A percentile compares a stretch with the other conserved stretches of the same genome.
These are phyloP conservation scores for Drosophila eohydei DNA, from an alignment of 2,888 invertebrate species.

Conservation along the genomic window DNA sequence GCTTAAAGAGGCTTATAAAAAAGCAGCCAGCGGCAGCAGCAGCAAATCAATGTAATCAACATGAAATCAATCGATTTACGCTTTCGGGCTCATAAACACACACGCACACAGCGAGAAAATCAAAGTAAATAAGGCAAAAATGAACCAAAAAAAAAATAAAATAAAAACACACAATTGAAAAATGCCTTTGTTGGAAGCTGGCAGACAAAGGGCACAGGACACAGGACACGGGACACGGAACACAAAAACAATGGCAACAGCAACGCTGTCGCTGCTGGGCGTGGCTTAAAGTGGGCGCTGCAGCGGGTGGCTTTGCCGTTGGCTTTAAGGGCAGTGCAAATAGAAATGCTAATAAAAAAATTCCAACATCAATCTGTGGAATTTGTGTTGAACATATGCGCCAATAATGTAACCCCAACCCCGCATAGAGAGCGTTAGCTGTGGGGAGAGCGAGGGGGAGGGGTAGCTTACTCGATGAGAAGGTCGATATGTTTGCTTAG, in stretches of 20 bases:
- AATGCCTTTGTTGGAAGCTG: conserved; percentile 75
- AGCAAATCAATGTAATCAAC: conserved; percentile 75
- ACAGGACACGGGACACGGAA: neutral
- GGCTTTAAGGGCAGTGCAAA: conserved; percentile 51
- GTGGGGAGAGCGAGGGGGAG: neutral
- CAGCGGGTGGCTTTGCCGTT: neutral
- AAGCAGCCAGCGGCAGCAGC: conserved; percentile 1
- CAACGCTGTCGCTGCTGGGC: conserved; percentile 37
- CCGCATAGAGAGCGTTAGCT: conserved; percentile 7
- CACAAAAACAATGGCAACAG: conserved; percentile 32
- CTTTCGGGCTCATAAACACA: conserved; percentile 37
- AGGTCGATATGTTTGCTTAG: conserved; percentile 81
- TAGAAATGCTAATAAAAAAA: conserved; percentile 82
- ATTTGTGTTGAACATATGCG: conserved; percentile 80
- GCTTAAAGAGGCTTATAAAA: conserved; percentile 47
- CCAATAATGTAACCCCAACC: conserved; percentile 65
- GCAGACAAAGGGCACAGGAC: conserved; percentile 66
- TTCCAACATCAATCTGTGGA: conserved; percentile 82
- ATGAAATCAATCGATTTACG: conserved; percentile 69
- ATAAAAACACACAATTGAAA: conserved; percentile 69
- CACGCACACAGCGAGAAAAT: conserved; percentile 26
- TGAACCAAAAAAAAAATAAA: neutral
- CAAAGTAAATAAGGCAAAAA: conserved; percentile 32
- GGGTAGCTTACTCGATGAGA: conserved; percentile 58
- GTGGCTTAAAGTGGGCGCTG: conserved; percentile 27